Evolutionary conservation across 1,140 invertebrate genomes (phyloP), one percentile per base, ranked within the genome.

Genomic region (Goniozus legneri): DNA sequence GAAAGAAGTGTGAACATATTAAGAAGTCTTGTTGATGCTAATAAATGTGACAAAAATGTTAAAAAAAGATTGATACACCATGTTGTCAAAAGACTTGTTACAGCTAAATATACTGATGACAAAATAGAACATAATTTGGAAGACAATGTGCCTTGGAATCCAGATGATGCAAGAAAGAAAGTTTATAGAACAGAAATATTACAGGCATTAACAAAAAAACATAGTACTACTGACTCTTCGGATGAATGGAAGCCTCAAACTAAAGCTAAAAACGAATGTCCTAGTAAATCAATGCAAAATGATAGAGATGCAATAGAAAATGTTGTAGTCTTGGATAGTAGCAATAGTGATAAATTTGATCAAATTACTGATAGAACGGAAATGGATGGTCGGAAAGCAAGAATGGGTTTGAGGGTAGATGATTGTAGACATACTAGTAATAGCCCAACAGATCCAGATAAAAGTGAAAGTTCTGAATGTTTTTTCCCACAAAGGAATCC

Each of bases 1-100:
- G 73, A 78, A 21, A 64, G 71, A 18, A 75, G 76, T 22, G 65
- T 78, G 1, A 69, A 71, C 34, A 69, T 79, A 19, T 21, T 79
- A 2, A 72, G 74, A 19, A 72, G 65, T 32, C 58, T 79, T 2
- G 65, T 78, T 4, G 65, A 71, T 21, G 67, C 70, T 0, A 75
- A 75, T 15, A 74, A 76, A 27, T 71, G 61, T 32, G 69, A 76
- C 48, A 71, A 73, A 35, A 62, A 72, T 19, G 61, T 69, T 0
- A 71, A 75, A 40, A 68, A 73, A 27, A 51, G 74, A 35, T 56
- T 78, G 20, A 72, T 78, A 33, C 72, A 75, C 35, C 69, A 75
- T 32, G 68, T 79, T 13, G 71, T 78, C 0, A 76, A 76, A 15
- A 62, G 76, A 39, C 54, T 79, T 0, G 58, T 77, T 1, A 73